Evolutionary conservation across 2,113 vertebrate genomes (phyloP).

Genomic region (Pleuronectes platessa): DNA sequence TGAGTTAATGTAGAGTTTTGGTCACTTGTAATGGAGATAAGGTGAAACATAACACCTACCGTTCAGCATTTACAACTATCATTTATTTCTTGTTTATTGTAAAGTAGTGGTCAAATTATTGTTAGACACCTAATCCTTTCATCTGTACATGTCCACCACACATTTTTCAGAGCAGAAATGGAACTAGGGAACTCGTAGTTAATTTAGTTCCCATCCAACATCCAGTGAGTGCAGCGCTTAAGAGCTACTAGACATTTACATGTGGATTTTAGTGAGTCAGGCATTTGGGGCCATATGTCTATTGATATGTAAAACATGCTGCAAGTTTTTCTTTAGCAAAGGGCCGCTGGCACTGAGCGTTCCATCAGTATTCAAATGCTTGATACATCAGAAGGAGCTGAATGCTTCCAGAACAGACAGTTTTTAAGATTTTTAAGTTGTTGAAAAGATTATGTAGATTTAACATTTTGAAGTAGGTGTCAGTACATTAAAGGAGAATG

Average conservation of each 20-base stretch:
- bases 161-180: constrained; percentile 23
- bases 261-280: constrained; percentile 52
- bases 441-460: constrained; percentile 14
- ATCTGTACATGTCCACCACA: not conserved
- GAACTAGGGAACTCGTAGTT: constrained; percentile 1
- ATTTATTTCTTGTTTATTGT: not conserved
- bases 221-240: constrained; percentile 31
- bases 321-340: constrained; percentile 47
- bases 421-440: constrained; percentile 27
- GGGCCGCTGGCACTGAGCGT: constrained; percentile 26
- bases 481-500: not conserved
- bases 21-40: not conserved
- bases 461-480: constrained; percentile 1
- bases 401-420: constrained; percentile 15
- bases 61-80: not conserved
- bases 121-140: not conserved
- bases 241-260: constrained; percentile 58
- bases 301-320: constrained; percentile 79
- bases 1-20: not conserved
- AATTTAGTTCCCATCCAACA: constrained; percentile 34
- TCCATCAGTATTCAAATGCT: constrained; percentile 54
- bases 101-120: no score
- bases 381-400: not conserved
- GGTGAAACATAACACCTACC: not conserved
- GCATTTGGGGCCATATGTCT: constrained; percentile 48